These are phyloP conservation scores for Idaea biselata DNA, from an alignment of 2,888 invertebrate species.

Conservation along the genomic window DNA sequence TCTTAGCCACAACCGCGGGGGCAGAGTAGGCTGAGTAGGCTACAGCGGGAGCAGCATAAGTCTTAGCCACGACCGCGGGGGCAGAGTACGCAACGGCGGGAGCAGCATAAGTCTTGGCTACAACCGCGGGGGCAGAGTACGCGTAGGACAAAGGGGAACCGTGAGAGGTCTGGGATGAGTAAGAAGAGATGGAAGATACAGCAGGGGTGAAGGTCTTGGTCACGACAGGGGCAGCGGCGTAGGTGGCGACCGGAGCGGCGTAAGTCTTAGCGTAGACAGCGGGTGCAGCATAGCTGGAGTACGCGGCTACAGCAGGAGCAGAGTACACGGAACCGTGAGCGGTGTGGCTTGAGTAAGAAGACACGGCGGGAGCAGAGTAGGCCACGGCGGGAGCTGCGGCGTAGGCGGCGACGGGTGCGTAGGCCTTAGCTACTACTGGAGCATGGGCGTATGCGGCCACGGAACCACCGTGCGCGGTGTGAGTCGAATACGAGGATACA, in stretches of 20 bases:
- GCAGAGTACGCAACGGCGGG: conserved; percentile 40
- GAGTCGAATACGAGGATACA: conserved; percentile 50
- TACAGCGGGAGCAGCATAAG: conserved; percentile 43
- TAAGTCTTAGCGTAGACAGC: conserved; percentile 38
- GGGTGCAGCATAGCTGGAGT: conserved; percentile 38
- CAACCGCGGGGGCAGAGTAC: conserved; percentile 36
- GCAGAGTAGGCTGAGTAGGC: conserved; percentile 46
- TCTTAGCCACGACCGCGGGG: conserved; percentile 40
- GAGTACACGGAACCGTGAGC: conserved; percentile 35
- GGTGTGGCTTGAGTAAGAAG: conserved; percentile 42
- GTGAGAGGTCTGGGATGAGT: conserved; percentile 52
- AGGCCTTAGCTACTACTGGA: conserved; percentile 20
- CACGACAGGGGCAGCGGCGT: conserved; percentile 40
- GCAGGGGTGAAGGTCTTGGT: conserved; percentile 48
- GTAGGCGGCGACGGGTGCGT: conserved; percentile 59
- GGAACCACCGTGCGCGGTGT: conserved; percentile 45
- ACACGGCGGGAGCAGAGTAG: conserved; percentile 73
- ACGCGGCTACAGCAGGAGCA: conserved; percentile 45
- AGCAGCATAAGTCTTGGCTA: conserved; percentile 44
- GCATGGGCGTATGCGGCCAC: conserved; percentile 46
- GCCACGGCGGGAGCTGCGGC: conserved; percentile 81
- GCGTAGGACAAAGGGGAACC: conserved; percentile 53
- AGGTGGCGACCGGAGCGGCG: conserved; percentile 45
- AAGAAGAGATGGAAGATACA: conserved; percentile 50
- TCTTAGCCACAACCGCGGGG: conserved; percentile 40